Percentiles rank a stretch among this genome's conserved stretches.
Conservation (phyloP, 2,888 invertebrate species). For the Drosophila heteroneura region DNA sequence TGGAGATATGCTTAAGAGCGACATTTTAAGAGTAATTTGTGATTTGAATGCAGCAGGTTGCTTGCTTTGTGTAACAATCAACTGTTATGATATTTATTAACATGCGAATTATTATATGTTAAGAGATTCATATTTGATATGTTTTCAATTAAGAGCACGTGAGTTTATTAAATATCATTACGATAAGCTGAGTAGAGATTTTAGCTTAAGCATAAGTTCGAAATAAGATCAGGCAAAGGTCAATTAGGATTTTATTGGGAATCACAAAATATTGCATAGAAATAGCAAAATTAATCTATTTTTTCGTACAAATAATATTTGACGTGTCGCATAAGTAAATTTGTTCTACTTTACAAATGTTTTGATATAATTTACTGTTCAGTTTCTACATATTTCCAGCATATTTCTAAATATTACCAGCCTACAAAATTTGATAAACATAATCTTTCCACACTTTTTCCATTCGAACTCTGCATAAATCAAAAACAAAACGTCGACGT, state of each 20-base stretch:
- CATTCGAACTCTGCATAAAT: conserved; percentile 33
- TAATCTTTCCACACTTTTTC: conserved; percentile 14
- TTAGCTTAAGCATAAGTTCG: not conserved
- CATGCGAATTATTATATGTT: conserved; percentile 22
- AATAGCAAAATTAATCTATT: not conserved
- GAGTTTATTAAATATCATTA: not conserved
- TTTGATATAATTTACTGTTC: not conserved
- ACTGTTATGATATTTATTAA: conserved; percentile 40
- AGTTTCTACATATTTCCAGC: not conserved
- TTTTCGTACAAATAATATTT: not conserved
- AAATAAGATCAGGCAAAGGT: not conserved
- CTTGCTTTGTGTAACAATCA: conserved; percentile 42
- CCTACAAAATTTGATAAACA: not conserved
- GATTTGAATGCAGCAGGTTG: conserved; percentile 52
- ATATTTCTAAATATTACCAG: not conserved
- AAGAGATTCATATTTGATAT: conserved; percentile 26
- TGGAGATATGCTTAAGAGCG: conserved; percentile 39
- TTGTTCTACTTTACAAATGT: not conserved
- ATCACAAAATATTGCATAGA: not conserved
- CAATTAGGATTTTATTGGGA: not conserved
- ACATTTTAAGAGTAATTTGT: conserved; percentile 34
- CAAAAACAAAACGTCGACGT: conserved; percentile 53
- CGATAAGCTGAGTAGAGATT: not conserved
- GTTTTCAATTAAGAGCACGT: conserved; percentile 29
- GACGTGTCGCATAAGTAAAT: not conserved